Conservation (phyloP, 2,888 invertebrate genomes). For the Hanleya hanleyi region DNA sequence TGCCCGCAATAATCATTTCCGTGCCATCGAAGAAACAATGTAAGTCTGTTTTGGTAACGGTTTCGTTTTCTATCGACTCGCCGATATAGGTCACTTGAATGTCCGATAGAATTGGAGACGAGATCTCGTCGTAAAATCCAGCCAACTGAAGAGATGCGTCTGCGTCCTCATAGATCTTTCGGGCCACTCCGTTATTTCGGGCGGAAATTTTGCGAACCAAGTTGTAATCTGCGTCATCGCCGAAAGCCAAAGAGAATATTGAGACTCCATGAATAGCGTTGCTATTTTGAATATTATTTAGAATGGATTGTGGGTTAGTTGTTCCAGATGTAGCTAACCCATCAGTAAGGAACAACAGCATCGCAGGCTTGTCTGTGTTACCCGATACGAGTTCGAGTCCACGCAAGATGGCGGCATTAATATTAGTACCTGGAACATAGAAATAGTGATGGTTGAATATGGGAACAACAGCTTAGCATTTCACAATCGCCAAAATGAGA, state of each 20-base stretch:
- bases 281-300: conserved; percentile 40
- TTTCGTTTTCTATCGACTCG: conserved; percentile 44
- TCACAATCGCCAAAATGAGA: too few relatives aligned
- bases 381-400: conserved; percentile 73
- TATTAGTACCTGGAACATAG: conserved; percentile 78
- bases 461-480: too few relatives aligned
- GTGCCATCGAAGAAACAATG: conserved; percentile 51
- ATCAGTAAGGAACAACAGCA: conserved; percentile 74
- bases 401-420: conserved; percentile 78
- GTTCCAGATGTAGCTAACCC: conserved; percentile 73
- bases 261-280: conserved; percentile 48
- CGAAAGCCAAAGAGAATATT: conserved; percentile 54
- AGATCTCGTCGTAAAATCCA: conserved; percentile 79
- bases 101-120: conserved; percentile 81
- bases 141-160: conserved; percentile 82
- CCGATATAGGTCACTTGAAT: conserved; percentile 79
- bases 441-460: background rate
- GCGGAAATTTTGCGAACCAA: conserved; percentile 71
- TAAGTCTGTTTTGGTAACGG: conserved; percentile 42
- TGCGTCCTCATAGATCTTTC: conserved; percentile 83
- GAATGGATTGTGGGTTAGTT: conserved; percentile 61
- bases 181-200: conserved; percentile 81
- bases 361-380: conserved; percentile 26
- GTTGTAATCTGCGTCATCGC: conserved; percentile 49
- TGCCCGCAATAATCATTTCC: conserved; percentile 49